Evolutionary conservation across 23 tunicate genomes (phyloP).

Genomic region (Styela plicata): DNA sequence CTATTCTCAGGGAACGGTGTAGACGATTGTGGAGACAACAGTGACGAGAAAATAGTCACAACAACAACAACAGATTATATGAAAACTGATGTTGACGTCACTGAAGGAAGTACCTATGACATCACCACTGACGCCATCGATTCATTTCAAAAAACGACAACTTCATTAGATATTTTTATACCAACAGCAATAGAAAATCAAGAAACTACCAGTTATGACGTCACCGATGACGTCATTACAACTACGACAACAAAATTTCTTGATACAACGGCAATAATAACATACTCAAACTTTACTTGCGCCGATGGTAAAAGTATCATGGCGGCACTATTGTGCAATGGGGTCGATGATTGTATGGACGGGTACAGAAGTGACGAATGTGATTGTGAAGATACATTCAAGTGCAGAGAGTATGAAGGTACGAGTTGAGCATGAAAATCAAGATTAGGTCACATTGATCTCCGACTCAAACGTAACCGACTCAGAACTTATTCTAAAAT

Average conservation of each 20-base stretch:
- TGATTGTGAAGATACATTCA: constrained; percentile 10
- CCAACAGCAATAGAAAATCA: not conserved
- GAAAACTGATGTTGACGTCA: not conserved
- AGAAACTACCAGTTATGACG: not conserved
- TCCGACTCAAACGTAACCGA: not conserved
- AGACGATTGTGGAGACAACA: constrained; percentile 25
- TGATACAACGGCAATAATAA: not conserved
- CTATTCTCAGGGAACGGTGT: constrained; percentile 16
- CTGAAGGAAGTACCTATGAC: not conserved
- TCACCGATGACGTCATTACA: not conserved
- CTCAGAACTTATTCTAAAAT: not conserved
- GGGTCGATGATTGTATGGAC: constrained; percentile 21
- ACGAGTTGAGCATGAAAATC: too few relatives aligned
- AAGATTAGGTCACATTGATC: not conserved
- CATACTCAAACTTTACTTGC: not conserved
- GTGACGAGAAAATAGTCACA: constrained; percentile 29
- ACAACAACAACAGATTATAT: not conserved
- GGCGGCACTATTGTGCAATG: not conserved
- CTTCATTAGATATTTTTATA: not conserved
- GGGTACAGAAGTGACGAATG: constrained; percentile 27
- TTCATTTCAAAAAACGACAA: not conserved
- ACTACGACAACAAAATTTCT: not conserved
- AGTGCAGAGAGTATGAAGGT: not conserved
- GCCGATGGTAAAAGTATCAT: not conserved
- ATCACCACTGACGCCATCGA: not conserved